Evolutionary conservation across 1,140 invertebrate species (phyloP).

Genomic region (Argopecten irradians): DNA sequence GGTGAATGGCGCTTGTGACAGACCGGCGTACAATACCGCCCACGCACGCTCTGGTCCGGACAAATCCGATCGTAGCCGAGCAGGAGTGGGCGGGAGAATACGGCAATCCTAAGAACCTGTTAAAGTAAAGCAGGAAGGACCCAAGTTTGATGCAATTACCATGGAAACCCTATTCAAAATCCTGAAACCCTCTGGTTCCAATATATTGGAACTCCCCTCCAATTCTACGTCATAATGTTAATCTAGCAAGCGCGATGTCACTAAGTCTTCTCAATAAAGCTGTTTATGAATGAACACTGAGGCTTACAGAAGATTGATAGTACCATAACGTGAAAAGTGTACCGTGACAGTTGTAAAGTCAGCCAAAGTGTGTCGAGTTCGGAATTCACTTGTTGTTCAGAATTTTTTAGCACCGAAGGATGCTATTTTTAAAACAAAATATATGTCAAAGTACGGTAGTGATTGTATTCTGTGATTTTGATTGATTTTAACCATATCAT

Average conservation of each 20-base stretch:
- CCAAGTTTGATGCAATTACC: background rate
- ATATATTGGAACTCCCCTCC: background rate
- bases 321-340: background rate
- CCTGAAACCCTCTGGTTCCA: background rate
- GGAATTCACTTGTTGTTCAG: background rate
- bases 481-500: background rate
- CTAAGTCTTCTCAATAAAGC: background rate
- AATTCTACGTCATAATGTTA: slow-evolving; percentile 6
- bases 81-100: background rate
- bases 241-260: background rate
- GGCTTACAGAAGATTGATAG: background rate
- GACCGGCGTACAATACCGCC: background rate
- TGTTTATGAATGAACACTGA: background rate
- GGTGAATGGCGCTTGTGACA: background rate
- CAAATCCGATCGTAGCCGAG: slow-evolving; percentile 8
- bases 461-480: background rate
- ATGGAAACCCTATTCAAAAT: slow-evolving; percentile 9
- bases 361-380: background rate
- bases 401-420: background rate
- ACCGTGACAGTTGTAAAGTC: background rate
- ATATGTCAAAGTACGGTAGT: background rate
- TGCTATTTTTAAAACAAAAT: too few species aligned
- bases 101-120: background rate
- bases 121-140: slow-evolving; percentile 10
- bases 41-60: background rate